phyloP scores from a whole-genome alignment of 1,140 invertebrate species.

The Caenorhabditis latens region DNA sequence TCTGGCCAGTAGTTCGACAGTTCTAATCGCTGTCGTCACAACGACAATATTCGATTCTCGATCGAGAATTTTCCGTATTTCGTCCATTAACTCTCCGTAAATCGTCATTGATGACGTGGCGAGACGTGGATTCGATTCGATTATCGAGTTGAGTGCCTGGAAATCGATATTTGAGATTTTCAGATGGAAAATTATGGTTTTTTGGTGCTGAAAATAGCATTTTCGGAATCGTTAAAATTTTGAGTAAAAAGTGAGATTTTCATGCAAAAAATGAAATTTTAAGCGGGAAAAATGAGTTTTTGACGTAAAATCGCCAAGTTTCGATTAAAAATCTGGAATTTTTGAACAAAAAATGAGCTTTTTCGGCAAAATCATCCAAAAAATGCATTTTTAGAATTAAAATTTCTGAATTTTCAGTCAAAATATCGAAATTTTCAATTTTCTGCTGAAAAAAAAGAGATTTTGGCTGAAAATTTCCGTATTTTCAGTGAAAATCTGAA shows the following conservation, averaged over 20 bases:
- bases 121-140: conserved; percentile 51
- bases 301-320: too few relatives aligned
- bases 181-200: not conserved
- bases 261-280: too few relatives aligned
- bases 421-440: too few relatives aligned
- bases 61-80: conserved; percentile 45
- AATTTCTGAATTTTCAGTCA: too few relatives aligned
- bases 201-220: not conserved
- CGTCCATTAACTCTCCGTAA: conserved; percentile 57
- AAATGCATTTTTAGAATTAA: too few relatives aligned
- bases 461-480: too few relatives aligned
- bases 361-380: too few relatives aligned
- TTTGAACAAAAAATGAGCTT: too few relatives aligned
- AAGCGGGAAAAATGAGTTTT: too few relatives aligned
- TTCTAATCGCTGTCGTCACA: conserved; percentile 4
- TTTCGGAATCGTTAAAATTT: not conserved
- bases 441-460: too few relatives aligned
- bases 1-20: not conserved
- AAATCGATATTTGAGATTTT: not conserved
- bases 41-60: conserved; percentile 44
- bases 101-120: conserved; percentile 38
- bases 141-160: conserved; percentile 36
- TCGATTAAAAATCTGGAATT: too few relatives aligned
- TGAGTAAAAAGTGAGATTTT: not conserved
- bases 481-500: too few relatives aligned